Conservation (phyloP, 1,140 invertebrate species). For the Belonocnema kinseyi region DNA sequence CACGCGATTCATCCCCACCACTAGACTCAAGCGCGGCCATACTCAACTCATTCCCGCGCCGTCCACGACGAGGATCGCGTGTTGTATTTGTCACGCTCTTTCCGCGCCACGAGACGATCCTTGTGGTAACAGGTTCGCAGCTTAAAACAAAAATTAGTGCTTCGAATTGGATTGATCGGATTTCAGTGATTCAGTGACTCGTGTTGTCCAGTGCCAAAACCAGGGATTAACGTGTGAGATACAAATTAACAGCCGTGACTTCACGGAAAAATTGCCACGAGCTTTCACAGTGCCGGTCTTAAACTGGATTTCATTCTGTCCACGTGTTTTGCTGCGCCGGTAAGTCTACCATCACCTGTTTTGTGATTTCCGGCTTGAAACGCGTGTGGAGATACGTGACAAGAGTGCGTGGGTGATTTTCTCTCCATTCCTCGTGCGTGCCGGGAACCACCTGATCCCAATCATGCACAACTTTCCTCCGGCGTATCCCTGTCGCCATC, state of each 20-base stretch:
- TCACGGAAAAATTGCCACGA: slow-evolving; percentile 17
- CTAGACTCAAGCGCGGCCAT: slow-evolving; percentile 23
- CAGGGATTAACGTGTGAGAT: slow-evolving; percentile 36
- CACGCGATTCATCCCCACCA: slow-evolving; percentile 21
- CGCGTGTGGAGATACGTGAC: slow-evolving; percentile 1
- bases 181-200: slow-evolving; percentile 33
- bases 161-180: slow-evolving; percentile 14
- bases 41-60: slow-evolving; percentile 66
- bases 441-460: slow-evolving; percentile 36
- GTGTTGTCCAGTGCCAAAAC: slow-evolving; percentile 34
- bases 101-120: slow-evolving; percentile 51
- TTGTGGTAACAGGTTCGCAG: background rate
- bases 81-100: slow-evolving; percentile 49
- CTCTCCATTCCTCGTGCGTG: background rate
- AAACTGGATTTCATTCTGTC: slow-evolving; percentile 69
- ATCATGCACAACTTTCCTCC: slow-evolving; percentile 27
- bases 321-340: slow-evolving; percentile 63
- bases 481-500: slow-evolving; percentile 35
- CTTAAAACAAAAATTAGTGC: background rate
- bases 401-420: slow-evolving; percentile 16
- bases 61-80: slow-evolving; percentile 61
- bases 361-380: slow-evolving; percentile 11
- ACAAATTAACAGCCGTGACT: slow-evolving; percentile 22
- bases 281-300: slow-evolving; percentile 51
- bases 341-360: slow-evolving; percentile 58